Percentiles rank a stretch among this genome's conserved stretches.
Evolutionary conservation across 2,888 invertebrate species (phyloP).

Genomic region (Empis livida): DNA sequence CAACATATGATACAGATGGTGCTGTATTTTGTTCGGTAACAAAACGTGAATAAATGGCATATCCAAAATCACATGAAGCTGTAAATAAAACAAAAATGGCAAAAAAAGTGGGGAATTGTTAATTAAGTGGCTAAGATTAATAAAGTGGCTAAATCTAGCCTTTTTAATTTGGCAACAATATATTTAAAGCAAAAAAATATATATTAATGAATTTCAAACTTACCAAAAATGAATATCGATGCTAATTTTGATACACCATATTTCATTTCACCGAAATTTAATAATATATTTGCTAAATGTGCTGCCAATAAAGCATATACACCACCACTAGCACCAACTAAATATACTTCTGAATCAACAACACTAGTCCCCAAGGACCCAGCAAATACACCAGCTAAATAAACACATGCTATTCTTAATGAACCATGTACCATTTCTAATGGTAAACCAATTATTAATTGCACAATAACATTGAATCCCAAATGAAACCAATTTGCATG

Average conservation of each 20-base stretch:
- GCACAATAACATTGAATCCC: constrained; percentile 87
- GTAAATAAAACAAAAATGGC: constrained; percentile 8
- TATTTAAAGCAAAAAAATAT: not conserved
- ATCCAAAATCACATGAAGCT: constrained; percentile 88
- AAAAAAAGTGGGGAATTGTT: too few relatives aligned
- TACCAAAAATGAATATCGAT: constrained; percentile 83
- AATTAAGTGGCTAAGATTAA: too few relatives aligned
- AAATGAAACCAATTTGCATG: constrained; percentile 95
- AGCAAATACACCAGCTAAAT: constrained; percentile 86
- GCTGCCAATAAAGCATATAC: constrained; percentile 94
- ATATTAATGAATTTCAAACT: constrained; percentile 25
- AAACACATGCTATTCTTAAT: constrained; percentile 74
- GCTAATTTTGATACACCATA: constrained; percentile 81
- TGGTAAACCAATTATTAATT: constrained; percentile 84
- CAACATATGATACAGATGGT: constrained; percentile 86
- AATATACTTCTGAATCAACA: constrained; percentile 84
- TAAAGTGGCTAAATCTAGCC: too few relatives aligned
- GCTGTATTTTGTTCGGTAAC: not conserved
- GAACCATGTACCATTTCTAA: constrained; percentile 97
- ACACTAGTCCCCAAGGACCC: constrained; percentile 71
- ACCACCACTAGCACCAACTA: constrained; percentile 95
- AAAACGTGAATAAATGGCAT: constrained; percentile 89
- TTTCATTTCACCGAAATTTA: constrained; percentile 94
- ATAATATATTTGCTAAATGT: constrained; percentile 87
- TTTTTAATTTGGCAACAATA: too few relatives aligned